Evolutionary conservation across 2,888 invertebrate genomes (phyloP).

Genomic region (Tetheella fluctuosa): DNA sequence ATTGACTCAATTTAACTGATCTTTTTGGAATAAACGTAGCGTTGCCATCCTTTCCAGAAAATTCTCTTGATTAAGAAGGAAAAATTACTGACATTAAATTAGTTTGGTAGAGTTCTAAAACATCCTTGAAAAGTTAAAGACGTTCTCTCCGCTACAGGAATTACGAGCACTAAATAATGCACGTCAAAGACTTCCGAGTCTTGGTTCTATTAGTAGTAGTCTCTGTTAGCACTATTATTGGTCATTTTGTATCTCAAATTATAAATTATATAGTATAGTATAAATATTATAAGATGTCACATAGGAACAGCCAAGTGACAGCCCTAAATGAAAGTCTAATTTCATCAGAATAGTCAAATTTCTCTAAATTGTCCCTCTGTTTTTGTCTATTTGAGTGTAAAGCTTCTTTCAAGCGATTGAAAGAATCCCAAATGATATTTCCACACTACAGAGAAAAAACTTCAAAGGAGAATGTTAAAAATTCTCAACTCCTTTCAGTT

Average conservation of each 20-base stretch:
- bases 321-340: neutral
- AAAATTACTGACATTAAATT: too few relatives aligned
- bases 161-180: neutral
- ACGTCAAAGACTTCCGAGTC: neutral
- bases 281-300: neutral
- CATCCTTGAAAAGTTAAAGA: neutral
- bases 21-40: neutral
- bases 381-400: neutral
- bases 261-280: too few relatives aligned
- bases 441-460: neutral
- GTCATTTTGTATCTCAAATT: neutral
- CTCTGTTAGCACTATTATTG: neutral
- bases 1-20: constrained; percentile 4
- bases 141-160: neutral
- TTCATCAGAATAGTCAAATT: neutral
- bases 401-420: neutral
- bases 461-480: neutral
- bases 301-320: neutral
- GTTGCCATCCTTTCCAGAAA: neutral
- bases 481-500: neutral
- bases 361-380: neutral
- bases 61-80: too few relatives aligned
- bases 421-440: constrained; percentile 5
- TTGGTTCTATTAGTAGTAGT: too few relatives aligned
- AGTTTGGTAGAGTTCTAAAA: too few relatives aligned